Evolutionary conservation across 2,888 invertebrate species (phyloP).

Genomic region (Drosophila kuntzei): DNA sequence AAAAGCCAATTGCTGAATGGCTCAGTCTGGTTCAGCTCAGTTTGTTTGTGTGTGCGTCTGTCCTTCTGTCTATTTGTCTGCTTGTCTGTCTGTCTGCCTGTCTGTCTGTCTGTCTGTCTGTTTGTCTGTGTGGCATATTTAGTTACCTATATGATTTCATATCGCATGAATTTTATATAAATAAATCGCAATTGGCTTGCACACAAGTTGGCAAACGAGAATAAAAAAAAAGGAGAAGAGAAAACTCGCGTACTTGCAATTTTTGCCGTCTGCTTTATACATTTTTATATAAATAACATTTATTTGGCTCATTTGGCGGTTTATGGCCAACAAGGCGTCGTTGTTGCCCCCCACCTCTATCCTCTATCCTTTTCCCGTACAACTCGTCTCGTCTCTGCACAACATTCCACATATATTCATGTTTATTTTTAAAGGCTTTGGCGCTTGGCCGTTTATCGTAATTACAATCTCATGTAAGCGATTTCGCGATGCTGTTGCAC

Average conservation of each 20-base stretch:
- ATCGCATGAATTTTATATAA: constrained; percentile 79
- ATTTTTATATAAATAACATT: constrained; percentile 77
- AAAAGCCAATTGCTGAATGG: constrained; percentile 76
- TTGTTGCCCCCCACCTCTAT: constrained; percentile 1
- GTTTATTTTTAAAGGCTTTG: constrained; percentile 67
- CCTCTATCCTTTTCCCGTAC: neutral
- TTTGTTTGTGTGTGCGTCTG: constrained; percentile 30
- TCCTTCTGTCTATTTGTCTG: constrained; percentile 31
- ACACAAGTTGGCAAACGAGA: constrained; percentile 59
- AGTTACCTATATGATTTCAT: constrained; percentile 81
- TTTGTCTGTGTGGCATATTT: constrained; percentile 68
- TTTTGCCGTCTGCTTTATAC: constrained; percentile 46
- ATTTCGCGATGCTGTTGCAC: constrained; percentile 80
- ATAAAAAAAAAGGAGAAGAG: constrained; percentile 12
- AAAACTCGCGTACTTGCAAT: constrained; percentile 61
- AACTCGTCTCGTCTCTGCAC: constrained; percentile 3
- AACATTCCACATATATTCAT: constrained; percentile 38
- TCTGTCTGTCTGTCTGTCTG: constrained; percentile 40
- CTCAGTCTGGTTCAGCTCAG: constrained; percentile 49
- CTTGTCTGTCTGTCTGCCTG: constrained; percentile 30
- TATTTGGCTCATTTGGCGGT: constrained; percentile 82
- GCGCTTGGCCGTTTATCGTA: constrained; percentile 74
- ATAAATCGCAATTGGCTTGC: constrained; percentile 80
- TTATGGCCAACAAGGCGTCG: constrained; percentile 70
- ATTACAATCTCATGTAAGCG: constrained; percentile 81